Conservation (phyloP, 1,140 invertebrate genomes). For the Pseudomyrmex pallidus region DNA sequence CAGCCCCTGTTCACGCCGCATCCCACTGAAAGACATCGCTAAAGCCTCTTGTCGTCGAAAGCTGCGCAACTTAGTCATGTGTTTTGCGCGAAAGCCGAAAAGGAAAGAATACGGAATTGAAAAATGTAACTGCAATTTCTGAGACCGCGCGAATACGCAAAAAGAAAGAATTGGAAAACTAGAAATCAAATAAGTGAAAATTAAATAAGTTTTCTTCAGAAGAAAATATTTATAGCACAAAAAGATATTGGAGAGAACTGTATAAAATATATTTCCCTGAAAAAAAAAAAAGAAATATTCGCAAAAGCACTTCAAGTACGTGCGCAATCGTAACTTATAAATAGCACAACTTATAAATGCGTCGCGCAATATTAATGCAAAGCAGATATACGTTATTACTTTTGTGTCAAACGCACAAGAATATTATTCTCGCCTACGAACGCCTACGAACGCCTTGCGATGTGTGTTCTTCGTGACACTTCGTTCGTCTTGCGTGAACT, state of each 20-base stretch:
- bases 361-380: not conserved
- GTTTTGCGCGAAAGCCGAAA: not conserved
- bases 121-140: not conserved
- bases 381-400: not conserved
- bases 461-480: constrained; percentile 3
- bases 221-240: not conserved
- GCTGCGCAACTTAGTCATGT: constrained; percentile 23
- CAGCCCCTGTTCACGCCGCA: constrained; percentile 3
- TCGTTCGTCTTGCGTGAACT: not conserved
- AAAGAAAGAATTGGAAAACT: not conserved
- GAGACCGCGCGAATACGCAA: not conserved
- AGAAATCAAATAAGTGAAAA: too few species aligned
- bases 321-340: not conserved
- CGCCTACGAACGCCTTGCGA: not conserved
- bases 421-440: not conserved
- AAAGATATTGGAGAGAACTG: not conserved
- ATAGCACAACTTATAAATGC: not conserved
- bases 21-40: constrained; percentile 36
- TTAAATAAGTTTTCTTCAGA: not conserved
- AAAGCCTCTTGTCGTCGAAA: constrained; percentile 48
- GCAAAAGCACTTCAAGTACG: not conserved
- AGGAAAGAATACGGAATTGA: constrained; percentile 16
- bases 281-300: not conserved
- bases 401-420: not conserved
- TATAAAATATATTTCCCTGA: constrained; percentile 1